These are phyloP conservation scores for Apostichopus californicus DNA, from an alignment of 35 echinoderm and acorn worm species.

Conservation along the genomic window DNA sequence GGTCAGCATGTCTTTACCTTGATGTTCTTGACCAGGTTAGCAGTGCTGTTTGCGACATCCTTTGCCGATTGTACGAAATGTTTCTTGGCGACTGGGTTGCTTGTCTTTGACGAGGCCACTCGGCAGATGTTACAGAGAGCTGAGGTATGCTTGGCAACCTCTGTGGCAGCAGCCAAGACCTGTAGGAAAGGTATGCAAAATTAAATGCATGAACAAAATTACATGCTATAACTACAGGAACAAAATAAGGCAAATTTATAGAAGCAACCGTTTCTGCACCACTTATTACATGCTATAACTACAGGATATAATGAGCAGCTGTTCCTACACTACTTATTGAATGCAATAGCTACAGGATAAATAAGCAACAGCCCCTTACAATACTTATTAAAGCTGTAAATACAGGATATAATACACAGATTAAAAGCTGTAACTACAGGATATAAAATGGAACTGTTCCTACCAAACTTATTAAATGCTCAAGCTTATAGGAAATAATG, in stretches of 20 bases:
- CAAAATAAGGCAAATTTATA: not conserved
- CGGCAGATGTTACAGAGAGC: conserved; percentile 94
- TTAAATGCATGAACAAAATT: not conserved
- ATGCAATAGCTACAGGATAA: too few species aligned
- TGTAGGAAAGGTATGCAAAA: not conserved
- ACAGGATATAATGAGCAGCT: too few species aligned
- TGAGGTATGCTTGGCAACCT: conserved; percentile 96
- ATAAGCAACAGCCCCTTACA: too few species aligned
- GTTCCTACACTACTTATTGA: too few species aligned
- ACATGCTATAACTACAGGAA: not conserved
- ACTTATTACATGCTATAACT: too few species aligned
- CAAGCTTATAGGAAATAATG: too few species aligned
- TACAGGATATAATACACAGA: too few species aligned
- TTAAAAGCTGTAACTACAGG: too few species aligned
- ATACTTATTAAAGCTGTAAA: too few species aligned
- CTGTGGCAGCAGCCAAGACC: conserved; percentile 93
- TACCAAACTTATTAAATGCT: too few species aligned
- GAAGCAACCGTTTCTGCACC: too few species aligned
- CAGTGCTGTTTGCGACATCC: conserved; percentile 97
- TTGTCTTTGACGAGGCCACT: conserved; percentile 92
- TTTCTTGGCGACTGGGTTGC: conserved; percentile 96
- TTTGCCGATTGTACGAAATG: conserved; percentile 99
- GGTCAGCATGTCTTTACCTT: conserved; percentile 57
- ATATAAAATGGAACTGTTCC: too few species aligned
- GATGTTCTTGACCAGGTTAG: conserved; percentile 96